These are phyloP conservation scores for Alces alces DNA, from an alignment of 2,113 vertebrate species.

Conservation along the genomic window DNA sequence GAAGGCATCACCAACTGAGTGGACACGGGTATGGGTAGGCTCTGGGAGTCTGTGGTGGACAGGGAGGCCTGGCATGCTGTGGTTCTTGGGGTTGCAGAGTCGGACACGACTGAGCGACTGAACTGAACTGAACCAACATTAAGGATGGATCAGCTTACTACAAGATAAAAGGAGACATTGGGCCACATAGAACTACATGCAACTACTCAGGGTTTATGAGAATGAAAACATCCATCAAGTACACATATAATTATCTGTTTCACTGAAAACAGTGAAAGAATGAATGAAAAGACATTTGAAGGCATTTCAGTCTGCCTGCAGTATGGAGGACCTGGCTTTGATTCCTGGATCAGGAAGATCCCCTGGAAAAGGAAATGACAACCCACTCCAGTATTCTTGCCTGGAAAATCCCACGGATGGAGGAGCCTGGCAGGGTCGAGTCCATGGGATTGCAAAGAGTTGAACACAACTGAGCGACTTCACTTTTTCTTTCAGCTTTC, in stretches of 20 bases:
- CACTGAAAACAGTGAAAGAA: neutral
- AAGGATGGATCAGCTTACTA: neutral
- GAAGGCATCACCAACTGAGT: too few relatives aligned
- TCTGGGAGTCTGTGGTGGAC: too few relatives aligned
- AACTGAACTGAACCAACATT: neutral
- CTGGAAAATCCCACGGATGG: too few relatives aligned
- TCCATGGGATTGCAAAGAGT: neutral
- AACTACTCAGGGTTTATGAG: neutral
- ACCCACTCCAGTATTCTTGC: too few relatives aligned
- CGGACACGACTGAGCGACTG: too few relatives aligned
- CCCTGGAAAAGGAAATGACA: too few relatives aligned
- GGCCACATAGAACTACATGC: neutral
- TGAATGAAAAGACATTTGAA: neutral
- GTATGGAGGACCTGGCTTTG: rapidly evolving
- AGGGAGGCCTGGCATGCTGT: too few relatives aligned
- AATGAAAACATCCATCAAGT: neutral
- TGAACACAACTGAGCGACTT: too few relatives aligned
- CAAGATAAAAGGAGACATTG: neutral
- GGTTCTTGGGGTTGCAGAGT: too few relatives aligned
- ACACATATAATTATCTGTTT: neutral
- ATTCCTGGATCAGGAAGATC: too few relatives aligned
- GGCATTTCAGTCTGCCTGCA: neutral
- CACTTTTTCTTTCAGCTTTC: neutral
- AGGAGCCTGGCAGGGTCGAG: too few relatives aligned
- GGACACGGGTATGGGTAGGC: too few relatives aligned